Percentiles rank a stretch among this genome's conserved stretches.
These are phyloP conservation scores for Lithodes maja DNA, from an alignment of 2,888 invertebrate genomes.

Conservation along the genomic window DNA sequence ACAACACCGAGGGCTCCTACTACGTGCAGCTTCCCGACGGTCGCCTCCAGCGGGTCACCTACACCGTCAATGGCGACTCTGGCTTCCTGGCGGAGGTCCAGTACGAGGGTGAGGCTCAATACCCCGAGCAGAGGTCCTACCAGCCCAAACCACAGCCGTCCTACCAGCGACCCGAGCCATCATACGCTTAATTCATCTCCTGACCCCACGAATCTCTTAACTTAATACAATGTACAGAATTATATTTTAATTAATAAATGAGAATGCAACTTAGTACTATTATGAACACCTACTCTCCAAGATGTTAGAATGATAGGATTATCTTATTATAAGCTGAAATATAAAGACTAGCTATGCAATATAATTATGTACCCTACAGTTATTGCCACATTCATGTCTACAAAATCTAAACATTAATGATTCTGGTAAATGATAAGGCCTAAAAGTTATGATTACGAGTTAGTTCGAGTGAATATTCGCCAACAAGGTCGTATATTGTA, in stretches of 20 bases:
- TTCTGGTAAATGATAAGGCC: no score
- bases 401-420: no score
- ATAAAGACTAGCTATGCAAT: no score
- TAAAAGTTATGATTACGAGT: no score
- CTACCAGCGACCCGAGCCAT: constrained; percentile 30
- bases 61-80: constrained; percentile 55
- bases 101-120: constrained; percentile 70
- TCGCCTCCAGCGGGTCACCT: constrained; percentile 54
- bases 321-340: no score
- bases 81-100: constrained; percentile 69
- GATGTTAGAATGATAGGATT: no score
- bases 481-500: no score
- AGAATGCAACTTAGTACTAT: no score
- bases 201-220: background rate
- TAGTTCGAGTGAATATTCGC: no score
- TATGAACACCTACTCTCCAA: no score
- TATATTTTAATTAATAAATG: background rate
- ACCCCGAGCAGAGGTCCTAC: constrained; percentile 43
- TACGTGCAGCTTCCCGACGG: constrained; percentile 61
- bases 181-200: background rate
- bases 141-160: constrained; percentile 1
- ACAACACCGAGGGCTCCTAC: constrained; percentile 42
- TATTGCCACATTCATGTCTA: no score
- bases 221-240: background rate
- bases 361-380: no score